A percentile compares a stretch with the other conserved stretches of the same genome.
Conservation (phyloP, 53 echinoderm and acorn worm genomes). For the Echinarachnius parma region DNA sequence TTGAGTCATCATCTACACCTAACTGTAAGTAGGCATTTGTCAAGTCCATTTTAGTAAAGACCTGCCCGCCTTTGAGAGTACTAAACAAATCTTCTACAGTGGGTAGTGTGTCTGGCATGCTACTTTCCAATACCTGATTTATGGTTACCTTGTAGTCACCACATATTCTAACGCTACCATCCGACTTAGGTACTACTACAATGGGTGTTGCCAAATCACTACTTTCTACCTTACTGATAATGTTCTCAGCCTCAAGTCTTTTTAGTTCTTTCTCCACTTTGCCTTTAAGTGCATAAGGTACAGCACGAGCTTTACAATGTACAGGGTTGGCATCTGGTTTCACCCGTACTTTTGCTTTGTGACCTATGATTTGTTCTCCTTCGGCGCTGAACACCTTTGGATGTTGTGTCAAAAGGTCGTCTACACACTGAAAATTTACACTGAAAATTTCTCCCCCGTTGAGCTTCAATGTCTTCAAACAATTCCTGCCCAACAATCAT, state of each 20-base stretch:
- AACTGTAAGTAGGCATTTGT: conserved; percentile 56
- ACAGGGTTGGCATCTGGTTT: not conserved
- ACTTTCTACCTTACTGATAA: conserved; percentile 24
- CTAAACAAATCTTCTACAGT: conserved; percentile 48
- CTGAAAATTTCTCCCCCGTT: too few relatives aligned
- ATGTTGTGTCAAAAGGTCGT: too few relatives aligned
- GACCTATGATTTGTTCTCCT: too few relatives aligned
- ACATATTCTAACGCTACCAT: conserved; percentile 10
- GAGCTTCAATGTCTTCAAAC: too few relatives aligned
- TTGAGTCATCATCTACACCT: conserved; percentile 27
- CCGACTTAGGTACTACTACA: conserved; percentile 14
- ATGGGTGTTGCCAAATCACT: conserved; percentile 21
- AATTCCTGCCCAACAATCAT: too few relatives aligned
- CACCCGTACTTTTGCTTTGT: not conserved
- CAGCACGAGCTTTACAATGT: conserved; percentile 26
- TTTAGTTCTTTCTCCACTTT: conserved; percentile 18
- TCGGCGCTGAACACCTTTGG: too few relatives aligned
- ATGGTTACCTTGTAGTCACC: conserved; percentile 28
- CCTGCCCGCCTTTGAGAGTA: conserved; percentile 29
- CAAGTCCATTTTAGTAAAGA: conserved; percentile 54
- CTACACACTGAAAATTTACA: too few relatives aligned
- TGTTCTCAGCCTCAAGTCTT: conserved; percentile 5
- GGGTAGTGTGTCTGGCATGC: conserved; percentile 24
- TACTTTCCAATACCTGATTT: conserved; percentile 18
- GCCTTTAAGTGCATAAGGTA: conserved; percentile 17